Base-by-base conservation (phyloP, 2,797 vertebrate species). In the Arremon aurantiirostris region DNA sequence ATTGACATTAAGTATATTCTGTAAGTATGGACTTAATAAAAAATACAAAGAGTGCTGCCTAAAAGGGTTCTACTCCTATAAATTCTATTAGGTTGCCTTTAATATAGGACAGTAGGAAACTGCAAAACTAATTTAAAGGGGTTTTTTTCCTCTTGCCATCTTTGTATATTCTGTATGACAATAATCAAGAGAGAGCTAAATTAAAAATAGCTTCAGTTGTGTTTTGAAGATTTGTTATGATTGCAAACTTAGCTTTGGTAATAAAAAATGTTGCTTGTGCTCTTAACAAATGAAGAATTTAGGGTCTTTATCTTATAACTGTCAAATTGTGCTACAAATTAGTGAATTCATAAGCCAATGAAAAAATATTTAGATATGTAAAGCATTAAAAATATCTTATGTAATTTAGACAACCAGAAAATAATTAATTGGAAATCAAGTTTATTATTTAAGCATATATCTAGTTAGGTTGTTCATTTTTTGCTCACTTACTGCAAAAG, bases 1-100 rank as follows among this genome's bases (percentile, higher is more conserved):
- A 98, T 97, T 98, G 98, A 98, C 97, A 97, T 97, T 98, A 98
- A 98, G 92, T 98, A 98, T 98, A 98, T 98, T 98, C 97, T 98
- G 95, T 90, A 97, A 98, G 97, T 97, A 98, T 98, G 94, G 96
- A 98, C 97, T 98, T 98, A 98, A 98, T 98, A 98, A 98, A 98
- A 98, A 97, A 98, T 98, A 97, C 96, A 97, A 97, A 97, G 95
- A 97, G 94, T 86, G 82, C 95, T 97, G 97, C 95, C 97, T 98
- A 97, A 98, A 97, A 98, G 98, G 96, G 87, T 97, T 97, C 95
- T 97, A 94, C 88, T 96, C 93, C 97, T 97, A 97, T 98, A 98
- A 98, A 98, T 98, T 97, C 96, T 98, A 98, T 98, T 98, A 98
- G 95, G 86, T 89, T 97, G 96, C 96, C 95, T 97, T 98, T 98